Conservation (phyloP, 1,140 invertebrate genomes). For the Bathynomus jamesi region DNA sequence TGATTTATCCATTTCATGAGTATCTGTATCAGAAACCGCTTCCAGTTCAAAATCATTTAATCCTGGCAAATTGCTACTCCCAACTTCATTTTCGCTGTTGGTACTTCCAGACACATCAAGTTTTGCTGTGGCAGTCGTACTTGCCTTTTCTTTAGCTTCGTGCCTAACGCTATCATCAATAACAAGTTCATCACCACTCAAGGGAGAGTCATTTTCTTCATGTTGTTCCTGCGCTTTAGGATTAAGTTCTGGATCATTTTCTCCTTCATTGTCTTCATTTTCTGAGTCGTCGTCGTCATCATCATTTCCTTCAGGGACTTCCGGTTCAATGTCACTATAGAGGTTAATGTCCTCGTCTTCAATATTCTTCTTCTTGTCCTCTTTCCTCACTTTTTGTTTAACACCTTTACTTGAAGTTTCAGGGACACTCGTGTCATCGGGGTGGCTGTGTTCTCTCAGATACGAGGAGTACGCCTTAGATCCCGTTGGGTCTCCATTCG, state of each 20-base stretch:
- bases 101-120: background rate
- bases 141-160: background rate
- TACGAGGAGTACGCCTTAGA: background rate
- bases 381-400: background rate
- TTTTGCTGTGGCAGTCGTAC: background rate
- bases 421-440: background rate
- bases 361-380: background rate
- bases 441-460: background rate
- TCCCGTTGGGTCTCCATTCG: background rate
- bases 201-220: background rate
- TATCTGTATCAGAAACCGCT: slow-evolving; percentile 38
- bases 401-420: background rate
- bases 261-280: background rate
- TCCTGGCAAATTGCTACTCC: slow-evolving; percentile 27
- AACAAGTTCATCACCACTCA: background rate
- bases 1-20: slow-evolving; percentile 36
- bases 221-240: background rate
- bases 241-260: background rate
- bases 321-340: background rate
- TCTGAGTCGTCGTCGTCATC: background rate
- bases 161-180: background rate
- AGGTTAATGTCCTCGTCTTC: background rate
- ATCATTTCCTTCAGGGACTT: background rate
- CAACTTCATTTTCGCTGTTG: background rate
- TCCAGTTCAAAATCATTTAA: slow-evolving; percentile 31